Base-by-base conservation (phyloP, 64 coral and sea anemone species). In the Actinia equina region DNA sequence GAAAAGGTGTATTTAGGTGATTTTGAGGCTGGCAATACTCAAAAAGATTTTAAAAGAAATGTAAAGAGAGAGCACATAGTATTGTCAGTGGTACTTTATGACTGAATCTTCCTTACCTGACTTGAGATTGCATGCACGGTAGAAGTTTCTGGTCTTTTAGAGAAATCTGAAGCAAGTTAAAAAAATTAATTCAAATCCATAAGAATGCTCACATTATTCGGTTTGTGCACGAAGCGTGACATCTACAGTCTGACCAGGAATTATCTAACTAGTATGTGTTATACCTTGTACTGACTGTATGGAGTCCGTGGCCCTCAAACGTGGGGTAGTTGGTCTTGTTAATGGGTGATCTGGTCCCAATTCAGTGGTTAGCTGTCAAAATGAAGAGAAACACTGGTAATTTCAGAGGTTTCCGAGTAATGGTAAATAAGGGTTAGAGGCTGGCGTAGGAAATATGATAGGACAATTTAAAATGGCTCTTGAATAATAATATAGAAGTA, bases 321-420 rank as follows among this genome's bases (percentile, higher is more conserved):
- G 90, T 56, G 94, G 94, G 59, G 94, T 96, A 64, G 94, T 87
- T 0, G 94, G 94, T 67, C 94, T 96, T 59, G 94, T 96, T 15
- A 96, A 80, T 25, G 94, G 94, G 41, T 96, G 94, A 43, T 96
- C 84, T 59, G 70, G 84, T 37, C 79, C 91, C 53, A 95, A 52
- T 4, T 82, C 62, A 84, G 17, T 77, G 58, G 88, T 84, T 19
- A 90, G 51, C 94, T 95, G 42, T 43, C 83, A 59, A 84, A 74
- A 74, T 13, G 25, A 10, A 9, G 22, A 65, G 61, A 65, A 1
- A 65, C 16, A 62, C 59, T 6, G 52, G 52, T 6, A 53, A 53
- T 53, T 53, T 53, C 4, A 53, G 11, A 11, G 52, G 52, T 53
- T 53, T 53, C 11, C 5, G 52, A 4, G 52, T 11, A 6, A 53